These are phyloP conservation scores for Australoheros scitulus DNA, from an alignment of 2,113 vertebrate genomes.

Conservation along the genomic window DNA sequence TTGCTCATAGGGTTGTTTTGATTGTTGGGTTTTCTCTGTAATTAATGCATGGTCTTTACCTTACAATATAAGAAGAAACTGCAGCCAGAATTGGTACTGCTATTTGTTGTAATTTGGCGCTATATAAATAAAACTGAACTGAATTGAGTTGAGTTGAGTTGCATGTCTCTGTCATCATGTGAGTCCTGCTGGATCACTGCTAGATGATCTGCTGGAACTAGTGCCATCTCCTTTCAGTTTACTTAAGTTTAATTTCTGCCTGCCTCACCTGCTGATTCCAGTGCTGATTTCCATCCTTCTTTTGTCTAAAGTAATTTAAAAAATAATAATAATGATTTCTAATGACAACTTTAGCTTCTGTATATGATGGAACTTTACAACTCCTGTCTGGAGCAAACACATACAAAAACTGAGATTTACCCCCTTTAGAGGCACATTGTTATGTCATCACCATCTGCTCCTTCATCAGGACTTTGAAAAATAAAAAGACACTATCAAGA, in stretches of 20 bases:
- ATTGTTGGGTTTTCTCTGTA: no score
- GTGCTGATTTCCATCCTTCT: neutral
- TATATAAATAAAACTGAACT: no score
- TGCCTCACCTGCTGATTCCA: neutral
- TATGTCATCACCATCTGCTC: conserved; percentile 18
- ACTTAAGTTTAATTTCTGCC: neutral
- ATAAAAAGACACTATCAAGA: neutral
- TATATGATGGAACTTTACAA: neutral
- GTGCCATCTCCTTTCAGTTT: neutral
- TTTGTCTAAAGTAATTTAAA: neutral
- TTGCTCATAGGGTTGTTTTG: no score
- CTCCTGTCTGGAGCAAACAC: conserved; percentile 17
- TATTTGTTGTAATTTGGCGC: no score
- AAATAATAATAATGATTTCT: neutral
- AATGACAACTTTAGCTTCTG: neutral
- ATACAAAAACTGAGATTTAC: conserved; percentile 20
- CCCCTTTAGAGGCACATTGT: conserved; percentile 28
- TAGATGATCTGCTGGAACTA: neutral
- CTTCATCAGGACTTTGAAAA: conserved; percentile 12
- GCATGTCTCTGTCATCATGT: neutral
- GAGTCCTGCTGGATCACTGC: neutral
- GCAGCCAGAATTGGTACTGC: no score
- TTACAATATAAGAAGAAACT: no score
- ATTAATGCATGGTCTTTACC: no score
- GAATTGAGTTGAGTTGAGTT: no score